These are phyloP conservation scores for Typhlichthys eigenmanni DNA, from an alignment of 2,797 vertebrate species.

Conservation along the genomic window DNA sequence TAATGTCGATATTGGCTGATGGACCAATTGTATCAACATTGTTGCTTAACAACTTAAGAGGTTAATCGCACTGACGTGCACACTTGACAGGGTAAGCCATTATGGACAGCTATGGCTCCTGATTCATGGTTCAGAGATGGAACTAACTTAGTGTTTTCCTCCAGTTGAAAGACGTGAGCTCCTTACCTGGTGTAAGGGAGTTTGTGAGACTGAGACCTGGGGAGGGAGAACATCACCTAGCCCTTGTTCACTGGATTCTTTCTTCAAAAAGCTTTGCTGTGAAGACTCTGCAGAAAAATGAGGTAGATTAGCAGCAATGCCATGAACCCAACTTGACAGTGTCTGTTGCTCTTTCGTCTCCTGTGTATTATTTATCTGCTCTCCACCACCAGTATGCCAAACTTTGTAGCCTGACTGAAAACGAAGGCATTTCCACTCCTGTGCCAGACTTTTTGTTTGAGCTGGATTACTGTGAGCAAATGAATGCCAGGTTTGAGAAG, in stretches of 20 bases:
- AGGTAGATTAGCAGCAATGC: constrained; percentile 68
- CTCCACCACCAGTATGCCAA: constrained; percentile 81
- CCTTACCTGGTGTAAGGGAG: constrained; percentile 86
- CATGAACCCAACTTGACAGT: not conserved
- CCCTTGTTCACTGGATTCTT: constrained; percentile 91
- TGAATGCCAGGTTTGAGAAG: constrained; percentile 88
- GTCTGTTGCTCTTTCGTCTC: not conserved
- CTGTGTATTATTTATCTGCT: not conserved
- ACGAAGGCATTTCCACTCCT: constrained; percentile 76
- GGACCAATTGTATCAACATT: not conserved
- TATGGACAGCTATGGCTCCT: not conserved
- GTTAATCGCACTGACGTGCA: too few relatives aligned
- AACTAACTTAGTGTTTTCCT: constrained; percentile 14
- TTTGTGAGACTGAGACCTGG: constrained; percentile 79
- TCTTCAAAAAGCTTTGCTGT: constrained; percentile 89
- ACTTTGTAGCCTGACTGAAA: constrained; percentile 85
- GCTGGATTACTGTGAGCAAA: constrained; percentile 86
- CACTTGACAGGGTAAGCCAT: not conserved
- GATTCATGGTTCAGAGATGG: not conserved
- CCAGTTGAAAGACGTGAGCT: constrained; percentile 85
- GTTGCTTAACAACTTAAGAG: too few relatives aligned
- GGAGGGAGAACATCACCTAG: constrained; percentile 79
- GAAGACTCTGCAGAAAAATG: constrained; percentile 86
- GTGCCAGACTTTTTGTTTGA: constrained; percentile 95
- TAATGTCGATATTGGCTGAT: not conserved